Evolutionary conservation across 2,888 invertebrate species (phyloP).

Genomic region (Hofmannophila pseudospretella): DNA sequence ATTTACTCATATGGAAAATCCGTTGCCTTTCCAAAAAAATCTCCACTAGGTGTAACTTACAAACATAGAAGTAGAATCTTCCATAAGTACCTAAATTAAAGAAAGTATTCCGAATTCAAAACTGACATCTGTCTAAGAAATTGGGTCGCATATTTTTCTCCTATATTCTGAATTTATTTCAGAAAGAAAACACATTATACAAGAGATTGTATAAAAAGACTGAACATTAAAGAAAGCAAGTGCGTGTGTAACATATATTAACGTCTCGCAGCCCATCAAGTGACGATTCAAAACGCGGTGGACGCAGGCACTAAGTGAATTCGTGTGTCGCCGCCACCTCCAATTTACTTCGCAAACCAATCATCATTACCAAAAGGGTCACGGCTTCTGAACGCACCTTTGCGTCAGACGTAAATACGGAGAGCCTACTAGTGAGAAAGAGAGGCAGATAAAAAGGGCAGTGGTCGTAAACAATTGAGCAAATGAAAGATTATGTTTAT

Average conservation of each 20-base stretch:
- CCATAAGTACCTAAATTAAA: too few relatives aligned
- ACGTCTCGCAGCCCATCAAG: conserved; percentile 29
- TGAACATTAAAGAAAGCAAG: too few relatives aligned
- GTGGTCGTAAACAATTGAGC: conserved; percentile 59
- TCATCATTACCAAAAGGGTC: conserved; percentile 64
- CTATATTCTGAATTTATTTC: too few relatives aligned
- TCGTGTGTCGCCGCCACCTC: conserved; percentile 69
- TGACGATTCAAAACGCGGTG: conserved; percentile 14
- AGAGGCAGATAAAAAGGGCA: conserved; percentile 30
- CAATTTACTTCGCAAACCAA: conserved; percentile 60
- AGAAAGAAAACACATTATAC: too few relatives aligned
- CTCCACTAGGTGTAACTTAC: too few relatives aligned
- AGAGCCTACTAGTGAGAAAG: conserved; percentile 17
- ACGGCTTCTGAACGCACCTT: conserved; percentile 45
- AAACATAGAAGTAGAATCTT: too few relatives aligned
- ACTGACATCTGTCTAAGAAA: too few relatives aligned
- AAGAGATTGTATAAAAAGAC: too few relatives aligned
- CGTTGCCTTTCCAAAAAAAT: too few relatives aligned
- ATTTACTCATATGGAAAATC: too few relatives aligned
- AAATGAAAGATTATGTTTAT: conserved; percentile 77
- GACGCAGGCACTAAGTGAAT: conserved; percentile 59
- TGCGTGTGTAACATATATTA: conserved; percentile 22
- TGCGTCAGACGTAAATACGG: conserved; percentile 26
- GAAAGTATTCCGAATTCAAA: too few relatives aligned
- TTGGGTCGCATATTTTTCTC: too few relatives aligned